Conservation (phyloP, 2,113 vertebrate species). For the Callaeas wilsoni region DNA sequence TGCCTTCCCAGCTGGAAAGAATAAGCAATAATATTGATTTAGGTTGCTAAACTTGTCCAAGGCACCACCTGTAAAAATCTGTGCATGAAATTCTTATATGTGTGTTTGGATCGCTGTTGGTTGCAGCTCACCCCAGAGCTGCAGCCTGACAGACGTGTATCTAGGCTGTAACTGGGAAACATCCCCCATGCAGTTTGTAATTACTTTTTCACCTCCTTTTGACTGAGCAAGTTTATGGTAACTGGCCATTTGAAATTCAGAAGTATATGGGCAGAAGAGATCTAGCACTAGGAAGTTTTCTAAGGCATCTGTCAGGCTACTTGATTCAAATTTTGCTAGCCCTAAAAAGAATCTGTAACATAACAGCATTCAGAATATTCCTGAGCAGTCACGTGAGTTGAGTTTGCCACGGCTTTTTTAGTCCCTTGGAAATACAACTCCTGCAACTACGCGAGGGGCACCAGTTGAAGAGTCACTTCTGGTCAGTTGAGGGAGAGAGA, state of each 20-base stretch:
- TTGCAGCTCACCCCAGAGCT: slow-evolving; percentile 45
- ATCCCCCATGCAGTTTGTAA: not conserved
- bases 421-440: not conserved
- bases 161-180: not conserved
- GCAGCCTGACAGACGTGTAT: not conserved
- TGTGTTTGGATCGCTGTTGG: slow-evolving; percentile 27
- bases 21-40: slow-evolving; percentile 54
- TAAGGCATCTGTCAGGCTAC: not conserved
- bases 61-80: slow-evolving; percentile 58
- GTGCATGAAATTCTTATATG: slow-evolving; percentile 36
- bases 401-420: not conserved
- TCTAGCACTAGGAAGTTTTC: not conserved
- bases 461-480: not conserved
- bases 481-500: not conserved
- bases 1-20: not conserved
- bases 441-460: not conserved
- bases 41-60: slow-evolving; percentile 32
- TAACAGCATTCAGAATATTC: not conserved
- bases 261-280: not conserved
- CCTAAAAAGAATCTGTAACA: not conserved
- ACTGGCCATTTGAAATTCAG: not conserved
- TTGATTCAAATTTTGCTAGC: not conserved
- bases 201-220: not conserved
- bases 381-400: not conserved
- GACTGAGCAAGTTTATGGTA: not conserved